Percentiles rank a stretch among this genome's conserved stretches.
These are phyloP conservation scores for Acrossocheilus fasciatus DNA, from an alignment of 2,797 vertebrate genomes.

Conservation along the genomic window DNA sequence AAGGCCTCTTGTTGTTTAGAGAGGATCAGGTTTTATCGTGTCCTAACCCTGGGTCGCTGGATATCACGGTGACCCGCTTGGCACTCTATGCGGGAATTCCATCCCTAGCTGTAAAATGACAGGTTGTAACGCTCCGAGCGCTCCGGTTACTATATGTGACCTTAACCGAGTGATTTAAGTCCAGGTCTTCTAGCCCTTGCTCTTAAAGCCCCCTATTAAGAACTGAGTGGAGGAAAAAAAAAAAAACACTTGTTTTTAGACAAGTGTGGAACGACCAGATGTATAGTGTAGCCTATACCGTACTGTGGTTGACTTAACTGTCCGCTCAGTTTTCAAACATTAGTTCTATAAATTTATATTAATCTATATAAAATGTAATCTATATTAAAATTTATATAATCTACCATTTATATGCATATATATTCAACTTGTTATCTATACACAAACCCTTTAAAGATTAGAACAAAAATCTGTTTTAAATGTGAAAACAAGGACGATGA, in stretches of 20 bases:
- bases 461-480: neutral
- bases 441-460: neutral
- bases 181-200: constrained; percentile 38
- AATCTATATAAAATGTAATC: too few relatives aligned
- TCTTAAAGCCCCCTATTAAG: constrained; percentile 45
- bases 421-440: neutral
- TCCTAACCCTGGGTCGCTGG: constrained; percentile 57
- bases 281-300: neutral
- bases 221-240: neutral
- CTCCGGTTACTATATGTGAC: constrained; percentile 55
- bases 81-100: constrained; percentile 62
- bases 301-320: neutral
- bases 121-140: constrained; percentile 53
- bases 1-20: constrained; percentile 61
- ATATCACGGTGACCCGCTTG: constrained; percentile 56
- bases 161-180: constrained; percentile 55
- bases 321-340: neutral
- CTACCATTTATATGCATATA: neutral
- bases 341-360: neutral
- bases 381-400: too few relatives aligned
- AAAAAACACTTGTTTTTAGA: constrained; percentile 24
- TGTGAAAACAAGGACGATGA: neutral
- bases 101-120: constrained; percentile 65
- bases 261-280: neutral
- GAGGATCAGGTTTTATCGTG: constrained; percentile 64